Percentiles rank a stretch among this genome's conserved stretches.
Evolutionary conservation across 2,888 invertebrate genomes (phyloP).

Genomic region (Muschampia plurimacula): DNA sequence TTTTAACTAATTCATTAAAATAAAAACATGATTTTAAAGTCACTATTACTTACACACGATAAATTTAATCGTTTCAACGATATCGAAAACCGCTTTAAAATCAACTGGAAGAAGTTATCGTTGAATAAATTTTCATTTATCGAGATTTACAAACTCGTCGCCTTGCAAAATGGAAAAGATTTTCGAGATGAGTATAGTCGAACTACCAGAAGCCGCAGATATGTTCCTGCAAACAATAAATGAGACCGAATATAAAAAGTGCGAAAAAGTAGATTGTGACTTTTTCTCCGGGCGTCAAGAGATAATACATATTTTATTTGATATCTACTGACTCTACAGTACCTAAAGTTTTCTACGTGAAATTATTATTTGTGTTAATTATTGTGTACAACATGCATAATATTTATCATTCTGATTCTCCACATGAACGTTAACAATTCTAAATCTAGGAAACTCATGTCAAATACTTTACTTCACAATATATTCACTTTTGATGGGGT

Average conservation of each 20-base stretch:
- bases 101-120: constrained; percentile 8
- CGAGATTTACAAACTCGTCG: constrained; percentile 9
- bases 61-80: not conserved
- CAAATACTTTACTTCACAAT: too few species aligned
- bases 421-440: too few species aligned
- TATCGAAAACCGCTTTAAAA: constrained; percentile 17
- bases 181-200: constrained; percentile 11
- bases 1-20: too few species aligned
- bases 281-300: not conserved
- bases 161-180: constrained; percentile 17
- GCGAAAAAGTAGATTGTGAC: not conserved
- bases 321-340: too few species aligned
- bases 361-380: too few species aligned
- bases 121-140: constrained; percentile 29
- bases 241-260: constrained; percentile 14
- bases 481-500: too few species aligned
- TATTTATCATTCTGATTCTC: too few species aligned
- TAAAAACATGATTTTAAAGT: not conserved
- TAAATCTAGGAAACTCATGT: too few species aligned
- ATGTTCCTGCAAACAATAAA: constrained; percentile 7
- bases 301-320: not conserved
- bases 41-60: not conserved
- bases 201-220: not conserved
- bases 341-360: too few species aligned
- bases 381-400: too few species aligned